Evolutionary conservation across 2,113 vertebrate genomes (phyloP).

Genomic region (Talpa occidentalis): DNA sequence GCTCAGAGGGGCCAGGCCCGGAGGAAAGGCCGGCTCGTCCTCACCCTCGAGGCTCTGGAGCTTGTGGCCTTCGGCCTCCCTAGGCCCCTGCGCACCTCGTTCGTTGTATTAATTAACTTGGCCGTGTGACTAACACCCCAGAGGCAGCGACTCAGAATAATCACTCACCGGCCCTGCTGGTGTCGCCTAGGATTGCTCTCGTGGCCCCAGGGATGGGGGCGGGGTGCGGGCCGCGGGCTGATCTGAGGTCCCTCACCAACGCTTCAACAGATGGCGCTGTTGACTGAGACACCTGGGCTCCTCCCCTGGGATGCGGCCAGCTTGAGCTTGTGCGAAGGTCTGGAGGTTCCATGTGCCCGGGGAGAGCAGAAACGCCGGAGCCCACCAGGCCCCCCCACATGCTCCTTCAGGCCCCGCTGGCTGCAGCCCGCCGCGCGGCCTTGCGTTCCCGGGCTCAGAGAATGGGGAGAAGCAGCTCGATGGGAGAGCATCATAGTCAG

Average conservation of each 20-base stretch:
- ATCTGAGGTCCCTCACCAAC: fast-evolving
- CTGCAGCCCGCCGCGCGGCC: no score
- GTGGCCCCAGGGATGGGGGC: not conserved
- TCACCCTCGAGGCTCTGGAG: no score
- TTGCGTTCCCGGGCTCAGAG: not conserved
- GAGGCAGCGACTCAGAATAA: not conserved
- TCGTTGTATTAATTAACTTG: not conserved
- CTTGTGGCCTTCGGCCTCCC: no score
- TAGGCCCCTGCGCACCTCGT: no score
- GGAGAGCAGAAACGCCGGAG: no score
- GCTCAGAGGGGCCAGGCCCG: not conserved
- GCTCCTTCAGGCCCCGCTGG: no score
- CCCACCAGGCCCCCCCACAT: no score
- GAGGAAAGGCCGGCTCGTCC: not conserved
- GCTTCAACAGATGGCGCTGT: not conserved
- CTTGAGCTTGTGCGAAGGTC: not conserved
- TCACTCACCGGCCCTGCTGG: not conserved
- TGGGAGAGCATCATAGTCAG: not conserved
- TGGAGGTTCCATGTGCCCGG: not conserved
- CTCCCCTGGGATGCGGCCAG: no score
- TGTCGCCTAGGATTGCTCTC: not conserved
- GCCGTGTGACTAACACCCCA: no score
- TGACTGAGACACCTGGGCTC: not conserved
- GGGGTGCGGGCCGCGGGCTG: no score
- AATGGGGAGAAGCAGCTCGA: not conserved